Evolutionary conservation across 2,888 invertebrate genomes (phyloP).

Genomic region (Melanotus villosus): DNA sequence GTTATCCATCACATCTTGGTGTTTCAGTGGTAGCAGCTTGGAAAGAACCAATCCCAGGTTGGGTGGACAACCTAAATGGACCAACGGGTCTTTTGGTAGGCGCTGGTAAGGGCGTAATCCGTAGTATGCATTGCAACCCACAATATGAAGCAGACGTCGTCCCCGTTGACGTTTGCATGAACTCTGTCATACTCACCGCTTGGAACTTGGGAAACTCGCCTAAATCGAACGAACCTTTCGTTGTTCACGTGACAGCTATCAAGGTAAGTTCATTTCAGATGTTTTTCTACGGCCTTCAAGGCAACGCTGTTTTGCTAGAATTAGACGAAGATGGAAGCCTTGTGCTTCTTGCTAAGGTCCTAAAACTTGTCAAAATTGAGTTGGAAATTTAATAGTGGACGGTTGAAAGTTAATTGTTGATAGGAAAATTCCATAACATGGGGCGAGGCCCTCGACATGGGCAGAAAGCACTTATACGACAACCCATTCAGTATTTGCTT

Average conservation of each 20-base stretch:
- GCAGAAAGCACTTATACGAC: conserved; percentile 74
- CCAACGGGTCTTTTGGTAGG: conserved; percentile 88
- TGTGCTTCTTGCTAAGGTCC: too few species aligned
- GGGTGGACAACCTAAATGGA: conserved; percentile 94
- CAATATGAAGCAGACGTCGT: conserved; percentile 77
- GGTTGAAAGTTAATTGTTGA: too few species aligned
- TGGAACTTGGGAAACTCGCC: conserved; percentile 73
- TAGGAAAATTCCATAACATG: conserved; percentile 81
- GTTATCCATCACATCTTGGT: too few species aligned
- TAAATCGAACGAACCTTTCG: conserved; percentile 54
- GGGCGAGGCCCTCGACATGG: conserved; percentile 84
- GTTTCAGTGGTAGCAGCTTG: conserved; percentile 82
- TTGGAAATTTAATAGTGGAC: too few species aligned
- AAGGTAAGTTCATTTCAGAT: conserved; percentile 53
- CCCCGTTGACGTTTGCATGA: conserved; percentile 86
- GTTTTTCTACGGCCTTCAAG: neutral
- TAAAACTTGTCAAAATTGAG: too few species aligned
- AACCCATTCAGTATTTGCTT: conserved; percentile 84
- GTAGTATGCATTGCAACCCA: conserved; percentile 84
- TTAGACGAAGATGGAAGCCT: too few species aligned
- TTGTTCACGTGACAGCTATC: conserved; percentile 62
- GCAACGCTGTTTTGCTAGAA: too few species aligned
- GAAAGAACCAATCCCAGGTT: conserved; percentile 86
- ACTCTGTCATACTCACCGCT: conserved; percentile 82
- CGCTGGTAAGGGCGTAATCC: conserved; percentile 87